Percentiles rank a stretch among this genome's conserved stretches.
Evolutionary conservation across 2,888 invertebrate genomes (phyloP).

Genomic region (Pinctada fucata): DNA sequence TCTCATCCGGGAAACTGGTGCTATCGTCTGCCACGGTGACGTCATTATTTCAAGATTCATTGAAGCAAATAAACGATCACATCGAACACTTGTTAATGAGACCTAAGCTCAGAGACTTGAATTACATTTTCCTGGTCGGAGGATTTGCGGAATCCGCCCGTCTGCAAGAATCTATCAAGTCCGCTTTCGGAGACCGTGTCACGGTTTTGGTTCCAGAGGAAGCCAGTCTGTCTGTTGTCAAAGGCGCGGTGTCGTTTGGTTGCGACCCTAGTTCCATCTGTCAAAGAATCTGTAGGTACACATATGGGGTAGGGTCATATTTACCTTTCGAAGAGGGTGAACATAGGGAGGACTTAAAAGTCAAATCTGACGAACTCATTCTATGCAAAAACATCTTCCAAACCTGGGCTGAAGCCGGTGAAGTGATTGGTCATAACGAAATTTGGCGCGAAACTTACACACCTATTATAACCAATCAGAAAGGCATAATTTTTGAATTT

Average conservation of each 20-base stretch:
- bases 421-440: slow-evolving; percentile 71
- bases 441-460: slow-evolving; percentile 72
- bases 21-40: slow-evolving; percentile 63
- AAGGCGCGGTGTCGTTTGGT: slow-evolving; percentile 72
- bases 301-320: slow-evolving; percentile 71
- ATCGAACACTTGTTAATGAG: slow-evolving; percentile 60
- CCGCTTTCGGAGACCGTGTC: slow-evolving; percentile 63
- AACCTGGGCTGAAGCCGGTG: slow-evolving; percentile 69
- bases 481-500: slow-evolving; percentile 72
- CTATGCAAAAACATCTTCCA: slow-evolving; percentile 69
- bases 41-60: slow-evolving; percentile 65
- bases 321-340: slow-evolving; percentile 67
- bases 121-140: slow-evolving; percentile 69
- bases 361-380: slow-evolving; percentile 67
- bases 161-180: slow-evolving; percentile 63
- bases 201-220: slow-evolving; percentile 70
- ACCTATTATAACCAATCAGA: slow-evolving; percentile 71
- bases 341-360: slow-evolving; percentile 68
- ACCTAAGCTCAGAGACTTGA: slow-evolving; percentile 64
- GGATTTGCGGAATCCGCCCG: slow-evolving; percentile 69
- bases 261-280: slow-evolving; percentile 71
- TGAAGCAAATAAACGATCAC: slow-evolving; percentile 65
- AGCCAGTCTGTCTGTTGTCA: slow-evolving; percentile 69
- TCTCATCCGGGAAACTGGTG: slow-evolving; percentile 70
- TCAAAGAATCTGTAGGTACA: slow-evolving; percentile 70